phyloP scores from a whole-genome alignment of 2,113 vertebrate species.

The Tragelaphus strepsiceros region DNA sequence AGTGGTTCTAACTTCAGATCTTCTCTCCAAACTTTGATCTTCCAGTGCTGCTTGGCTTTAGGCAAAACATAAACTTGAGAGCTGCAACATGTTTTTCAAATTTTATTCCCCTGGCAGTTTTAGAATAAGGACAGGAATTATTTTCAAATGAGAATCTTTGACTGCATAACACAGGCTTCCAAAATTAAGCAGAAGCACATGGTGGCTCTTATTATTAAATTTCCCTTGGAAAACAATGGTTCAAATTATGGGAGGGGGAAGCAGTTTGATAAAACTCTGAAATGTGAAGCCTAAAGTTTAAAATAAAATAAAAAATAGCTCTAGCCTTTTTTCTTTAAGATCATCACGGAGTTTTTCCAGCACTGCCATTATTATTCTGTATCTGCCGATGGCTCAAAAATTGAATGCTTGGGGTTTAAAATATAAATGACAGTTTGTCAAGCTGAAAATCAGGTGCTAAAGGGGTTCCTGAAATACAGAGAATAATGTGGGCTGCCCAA shows the following conservation, averaged over 20 bases:
- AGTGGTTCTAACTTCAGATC: conserved; percentile 67
- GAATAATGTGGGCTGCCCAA: background rate
- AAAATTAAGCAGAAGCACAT: conserved; percentile 78
- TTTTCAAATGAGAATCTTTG: conserved; percentile 77
- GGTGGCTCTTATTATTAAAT: conserved; percentile 72
- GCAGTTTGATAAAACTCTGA: conserved; percentile 71
- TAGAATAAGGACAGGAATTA: conserved; percentile 75
- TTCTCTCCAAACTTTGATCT: conserved; percentile 70
- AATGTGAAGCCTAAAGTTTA: conserved; percentile 62
- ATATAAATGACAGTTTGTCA: conserved; percentile 43
- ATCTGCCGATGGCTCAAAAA: conserved; percentile 34
- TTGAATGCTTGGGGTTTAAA: conserved; percentile 44
- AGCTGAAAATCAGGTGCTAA: conserved; percentile 54
- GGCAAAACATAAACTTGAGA: conserved; percentile 74
- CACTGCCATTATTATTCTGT: conserved; percentile 38
- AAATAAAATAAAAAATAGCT: background rate
- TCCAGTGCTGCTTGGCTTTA: conserved; percentile 57
- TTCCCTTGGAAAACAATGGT: conserved; percentile 75
- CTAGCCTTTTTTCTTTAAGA: background rate
- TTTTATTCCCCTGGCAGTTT: conserved; percentile 73
- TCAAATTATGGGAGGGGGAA: conserved; percentile 55
- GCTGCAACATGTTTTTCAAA: conserved; percentile 74
- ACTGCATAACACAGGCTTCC: conserved; percentile 70
- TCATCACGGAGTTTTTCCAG: background rate
- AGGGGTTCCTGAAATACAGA: conserved; percentile 3